These are phyloP conservation scores for Choreutis nemorana DNA, from an alignment of 2,888 invertebrate genomes.

Conservation along the genomic window DNA sequence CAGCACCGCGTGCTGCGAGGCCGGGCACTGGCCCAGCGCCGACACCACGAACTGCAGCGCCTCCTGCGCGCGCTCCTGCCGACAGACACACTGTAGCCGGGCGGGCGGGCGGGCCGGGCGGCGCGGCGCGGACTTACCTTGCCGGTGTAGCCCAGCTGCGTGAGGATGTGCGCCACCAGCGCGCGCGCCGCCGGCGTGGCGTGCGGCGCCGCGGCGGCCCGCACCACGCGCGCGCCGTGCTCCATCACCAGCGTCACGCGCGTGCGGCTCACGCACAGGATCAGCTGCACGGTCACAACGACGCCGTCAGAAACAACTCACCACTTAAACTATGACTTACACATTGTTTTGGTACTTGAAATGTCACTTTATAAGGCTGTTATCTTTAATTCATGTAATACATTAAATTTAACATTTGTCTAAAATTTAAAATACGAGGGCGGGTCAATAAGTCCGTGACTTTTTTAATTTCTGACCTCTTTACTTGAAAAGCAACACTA, in stretches of 20 bases:
- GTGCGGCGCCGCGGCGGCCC: constrained; percentile 64
- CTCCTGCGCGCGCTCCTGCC: constrained; percentile 79
- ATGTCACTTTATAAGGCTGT: too few relatives aligned
- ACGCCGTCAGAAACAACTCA: too few relatives aligned
- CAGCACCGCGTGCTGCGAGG: constrained; percentile 76
- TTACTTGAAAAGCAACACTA: too few relatives aligned
- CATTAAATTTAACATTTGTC: constrained; percentile 19
- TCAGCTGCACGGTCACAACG: too few relatives aligned
- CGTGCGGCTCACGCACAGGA: constrained; percentile 76
- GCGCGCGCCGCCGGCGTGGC: constrained; percentile 71
- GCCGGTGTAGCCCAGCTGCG: constrained; percentile 75
- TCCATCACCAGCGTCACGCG: constrained; percentile 75
- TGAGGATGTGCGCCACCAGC: constrained; percentile 74
- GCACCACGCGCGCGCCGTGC: constrained; percentile 73
- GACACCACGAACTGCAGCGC: constrained; percentile 84
- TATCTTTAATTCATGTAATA: too few relatives aligned
- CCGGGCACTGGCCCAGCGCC: constrained; percentile 74
- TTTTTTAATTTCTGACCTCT: too few relatives aligned
- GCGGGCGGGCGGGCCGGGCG: not conserved
- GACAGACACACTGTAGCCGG: not conserved
- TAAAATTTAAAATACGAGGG: too few relatives aligned
- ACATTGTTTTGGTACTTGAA: too few relatives aligned
- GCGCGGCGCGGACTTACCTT: constrained; percentile 52
- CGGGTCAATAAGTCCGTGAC: too few relatives aligned
- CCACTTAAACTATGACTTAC: constrained; percentile 31